Conservation (phyloP, 1,140 invertebrate species). For the Pseudomyrmex flavicornis region DNA sequence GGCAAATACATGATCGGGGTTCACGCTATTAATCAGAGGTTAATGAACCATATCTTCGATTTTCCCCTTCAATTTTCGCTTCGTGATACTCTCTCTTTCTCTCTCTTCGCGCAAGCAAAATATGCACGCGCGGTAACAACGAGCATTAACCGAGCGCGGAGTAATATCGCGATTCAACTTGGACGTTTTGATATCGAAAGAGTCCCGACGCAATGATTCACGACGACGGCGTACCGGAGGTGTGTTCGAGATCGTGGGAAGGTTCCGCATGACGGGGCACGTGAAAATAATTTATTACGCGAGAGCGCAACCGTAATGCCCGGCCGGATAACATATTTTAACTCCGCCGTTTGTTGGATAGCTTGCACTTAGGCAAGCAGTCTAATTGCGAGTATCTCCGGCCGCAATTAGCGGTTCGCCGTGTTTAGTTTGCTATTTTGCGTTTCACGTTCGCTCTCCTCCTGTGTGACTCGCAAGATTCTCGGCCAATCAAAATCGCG, state of each 20-base stretch:
- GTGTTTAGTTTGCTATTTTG: slow-evolving; percentile 24
- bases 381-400: slow-evolving; percentile 37
- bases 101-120: not conserved
- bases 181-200: slow-evolving; percentile 38
- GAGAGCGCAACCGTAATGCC: slow-evolving; percentile 58
- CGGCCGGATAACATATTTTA: slow-evolving; percentile 50
- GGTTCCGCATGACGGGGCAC: slow-evolving; percentile 63
- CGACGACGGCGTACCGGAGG: slow-evolving; percentile 3
- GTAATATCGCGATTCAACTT: slow-evolving; percentile 24
- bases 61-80: not conserved
- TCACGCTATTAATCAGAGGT: slow-evolving; percentile 31
- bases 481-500: not conserved
- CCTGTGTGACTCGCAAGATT: not conserved
- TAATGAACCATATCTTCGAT: slow-evolving; percentile 18
- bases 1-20: slow-evolving; percentile 11
- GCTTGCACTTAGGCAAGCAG: slow-evolving; percentile 23
- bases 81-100: no score
- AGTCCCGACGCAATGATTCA: slow-evolving; percentile 56
- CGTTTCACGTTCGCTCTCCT: not conserved
- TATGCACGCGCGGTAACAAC: not conserved
- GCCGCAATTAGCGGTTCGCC: slow-evolving; percentile 29
- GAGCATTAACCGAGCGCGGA: slow-evolving; percentile 1
- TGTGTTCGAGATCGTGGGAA: slow-evolving; percentile 65
- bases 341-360: slow-evolving; percentile 28
- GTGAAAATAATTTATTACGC: slow-evolving; percentile 67